phyloP scores from a whole-genome alignment of 2,113 vertebrate genomes.

The Neofelis nebulosa region DNA sequence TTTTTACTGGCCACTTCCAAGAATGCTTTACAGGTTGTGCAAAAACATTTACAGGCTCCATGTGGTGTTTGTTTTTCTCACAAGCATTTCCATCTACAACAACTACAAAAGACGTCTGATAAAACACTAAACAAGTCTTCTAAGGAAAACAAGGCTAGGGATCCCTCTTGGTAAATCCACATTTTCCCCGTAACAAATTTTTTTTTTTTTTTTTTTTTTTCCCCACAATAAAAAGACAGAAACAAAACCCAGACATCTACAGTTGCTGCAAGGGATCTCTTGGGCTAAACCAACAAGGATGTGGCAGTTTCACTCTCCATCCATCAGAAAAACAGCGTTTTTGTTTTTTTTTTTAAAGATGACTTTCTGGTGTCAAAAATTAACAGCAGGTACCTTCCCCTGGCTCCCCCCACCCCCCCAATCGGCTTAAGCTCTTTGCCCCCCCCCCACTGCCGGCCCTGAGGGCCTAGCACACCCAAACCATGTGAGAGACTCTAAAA shows the following conservation, averaged over 20 bases:
- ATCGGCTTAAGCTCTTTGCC: neutral
- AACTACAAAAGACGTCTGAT: slow-evolving; percentile 75
- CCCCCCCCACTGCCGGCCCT: neutral
- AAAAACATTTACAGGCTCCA: slow-evolving; percentile 79
- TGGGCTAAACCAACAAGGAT: slow-evolving; percentile 48
- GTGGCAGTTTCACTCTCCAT: slow-evolving; percentile 47
- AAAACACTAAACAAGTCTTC: slow-evolving; percentile 76
- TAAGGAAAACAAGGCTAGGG: slow-evolving; percentile 59
- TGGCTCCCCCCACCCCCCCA: neutral
- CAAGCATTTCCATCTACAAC: slow-evolving; percentile 75
- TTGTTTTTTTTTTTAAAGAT: neutral
- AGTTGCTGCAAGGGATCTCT: slow-evolving; percentile 54
- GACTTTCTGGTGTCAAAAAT: slow-evolving; percentile 53
- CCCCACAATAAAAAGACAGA: slow-evolving; percentile 68
- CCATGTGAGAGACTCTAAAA: neutral
- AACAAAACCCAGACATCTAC: slow-evolving; percentile 71
- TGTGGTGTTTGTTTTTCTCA: slow-evolving; percentile 68
- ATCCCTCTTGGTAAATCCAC: slow-evolving; percentile 6
- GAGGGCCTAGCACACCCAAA: neutral
- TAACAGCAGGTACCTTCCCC: slow-evolving; percentile 12
- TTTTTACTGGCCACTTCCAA: slow-evolving; percentile 83
- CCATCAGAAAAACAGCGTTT: slow-evolving; percentile 50
- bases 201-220: neutral
- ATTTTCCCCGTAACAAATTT: neutral
- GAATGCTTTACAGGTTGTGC: slow-evolving; percentile 80